Conservation (phyloP, 2,888 invertebrate species). For the Pterobdella sp. region DNA sequence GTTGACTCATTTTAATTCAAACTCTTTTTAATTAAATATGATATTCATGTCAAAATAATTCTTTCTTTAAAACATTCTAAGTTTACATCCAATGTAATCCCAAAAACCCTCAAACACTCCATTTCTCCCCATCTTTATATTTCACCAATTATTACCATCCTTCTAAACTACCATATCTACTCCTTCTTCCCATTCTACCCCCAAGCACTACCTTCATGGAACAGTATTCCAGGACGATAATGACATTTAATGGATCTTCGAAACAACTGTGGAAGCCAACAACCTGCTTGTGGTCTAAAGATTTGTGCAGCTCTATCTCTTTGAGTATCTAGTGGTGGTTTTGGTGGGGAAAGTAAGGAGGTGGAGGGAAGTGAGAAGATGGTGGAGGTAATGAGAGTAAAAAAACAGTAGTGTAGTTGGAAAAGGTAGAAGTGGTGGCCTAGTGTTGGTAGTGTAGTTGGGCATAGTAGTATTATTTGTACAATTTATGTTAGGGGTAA, state of each 20-base stretch:
- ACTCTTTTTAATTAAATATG: no score
- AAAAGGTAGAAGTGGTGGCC: no score
- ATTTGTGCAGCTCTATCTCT: conserved; percentile 58
- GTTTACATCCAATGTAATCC: background rate
- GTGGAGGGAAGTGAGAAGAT: background rate
- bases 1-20: no score
- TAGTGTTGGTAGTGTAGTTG: no score
- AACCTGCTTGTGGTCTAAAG: conserved; percentile 56
- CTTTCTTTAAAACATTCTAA: no score
- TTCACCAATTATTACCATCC: background rate
- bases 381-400: background rate
- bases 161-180: background rate
- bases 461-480: no score
- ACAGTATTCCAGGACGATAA: conserved; percentile 59
- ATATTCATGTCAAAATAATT: no score
- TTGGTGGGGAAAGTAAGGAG: background rate
- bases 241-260: conserved; percentile 58
- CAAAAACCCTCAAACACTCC: background rate
- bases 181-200: background rate
- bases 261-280: conserved; percentile 59
- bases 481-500: no score
- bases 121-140: background rate
- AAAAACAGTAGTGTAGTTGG: no score
- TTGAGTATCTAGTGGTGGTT: conserved; percentile 47
- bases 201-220: conserved; percentile 54